These are phyloP conservation scores for Nematostella vectensis DNA, from an alignment of 92 coral and sea anemone species.

Conservation along the genomic window DNA sequence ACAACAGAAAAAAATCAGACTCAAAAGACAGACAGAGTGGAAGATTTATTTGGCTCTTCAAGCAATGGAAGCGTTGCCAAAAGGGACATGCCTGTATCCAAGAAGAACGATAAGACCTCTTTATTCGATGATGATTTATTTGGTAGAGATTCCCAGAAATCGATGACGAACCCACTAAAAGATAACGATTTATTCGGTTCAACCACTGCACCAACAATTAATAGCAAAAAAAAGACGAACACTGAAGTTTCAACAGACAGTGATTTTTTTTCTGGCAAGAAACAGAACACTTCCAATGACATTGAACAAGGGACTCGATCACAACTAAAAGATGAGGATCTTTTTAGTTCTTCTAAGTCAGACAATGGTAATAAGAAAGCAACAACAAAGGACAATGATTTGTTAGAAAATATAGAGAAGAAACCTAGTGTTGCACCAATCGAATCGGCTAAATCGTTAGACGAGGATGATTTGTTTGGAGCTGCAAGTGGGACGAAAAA, in stretches of 20 bases:
- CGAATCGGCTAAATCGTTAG: no score
- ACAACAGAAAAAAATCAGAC: no score
- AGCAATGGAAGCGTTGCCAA: not conserved
- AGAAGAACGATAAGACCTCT: constrained; percentile 4
- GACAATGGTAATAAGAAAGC: no score
- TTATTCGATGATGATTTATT: constrained; percentile 1
- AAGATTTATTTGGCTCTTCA: constrained; percentile 28
- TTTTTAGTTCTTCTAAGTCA: constrained; percentile 12
- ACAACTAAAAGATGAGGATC: constrained; percentile 24
- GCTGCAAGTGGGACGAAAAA: no score
- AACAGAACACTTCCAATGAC: no score
- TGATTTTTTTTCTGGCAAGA: no score
- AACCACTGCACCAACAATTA: constrained; percentile 25
- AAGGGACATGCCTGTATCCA: not conserved
- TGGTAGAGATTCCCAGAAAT: constrained; percentile 4
- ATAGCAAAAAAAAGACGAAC: constrained; percentile 13
- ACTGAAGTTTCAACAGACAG: no score
- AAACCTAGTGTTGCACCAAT: no score
- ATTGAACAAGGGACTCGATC: constrained; percentile 6
- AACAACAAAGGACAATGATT: no score
- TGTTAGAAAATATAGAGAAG: no score
- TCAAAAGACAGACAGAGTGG: no score
- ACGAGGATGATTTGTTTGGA: no score
- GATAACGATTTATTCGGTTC: constrained; percentile 65
- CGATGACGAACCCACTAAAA: constrained; percentile 10